Conservation (phyloP, 2,797 vertebrate species). For the Loris lydekkerianus region DNA sequence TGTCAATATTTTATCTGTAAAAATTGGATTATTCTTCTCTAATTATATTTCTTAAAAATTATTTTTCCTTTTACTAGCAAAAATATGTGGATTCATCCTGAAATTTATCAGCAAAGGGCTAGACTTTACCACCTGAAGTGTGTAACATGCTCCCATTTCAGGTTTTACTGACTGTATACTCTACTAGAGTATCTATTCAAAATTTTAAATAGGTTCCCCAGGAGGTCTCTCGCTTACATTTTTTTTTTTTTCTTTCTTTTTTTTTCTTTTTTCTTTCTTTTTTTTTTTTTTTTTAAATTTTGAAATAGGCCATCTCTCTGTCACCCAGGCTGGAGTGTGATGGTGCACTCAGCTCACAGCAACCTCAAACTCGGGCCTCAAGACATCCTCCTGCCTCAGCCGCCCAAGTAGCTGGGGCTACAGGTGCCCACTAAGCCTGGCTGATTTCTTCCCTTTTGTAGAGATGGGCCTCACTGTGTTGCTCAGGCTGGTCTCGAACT, state of each 20-base stretch:
- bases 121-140: background rate
- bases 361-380: no score
- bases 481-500: no score
- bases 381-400: no score
- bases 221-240: background rate
- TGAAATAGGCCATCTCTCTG: no score
- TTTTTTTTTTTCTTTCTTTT: background rate
- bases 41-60: background rate
- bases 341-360: no score
- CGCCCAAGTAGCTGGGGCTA: no score
- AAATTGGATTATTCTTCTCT: background rate
- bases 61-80: background rate
- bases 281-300: no score
- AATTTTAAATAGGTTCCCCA: background rate
- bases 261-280: background rate
- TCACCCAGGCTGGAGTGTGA: no score
- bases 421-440: no score
- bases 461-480: no score
- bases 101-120: background rate
- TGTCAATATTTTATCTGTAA: background rate
- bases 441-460: no score
- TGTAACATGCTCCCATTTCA: background rate
- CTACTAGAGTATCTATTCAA: background rate
- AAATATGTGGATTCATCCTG: background rate
- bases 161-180: background rate